Percentiles rank a stretch among this genome's conserved stretches.
Conservation (phyloP, 1,140 invertebrate species). For the Theocolax elegans region DNA sequence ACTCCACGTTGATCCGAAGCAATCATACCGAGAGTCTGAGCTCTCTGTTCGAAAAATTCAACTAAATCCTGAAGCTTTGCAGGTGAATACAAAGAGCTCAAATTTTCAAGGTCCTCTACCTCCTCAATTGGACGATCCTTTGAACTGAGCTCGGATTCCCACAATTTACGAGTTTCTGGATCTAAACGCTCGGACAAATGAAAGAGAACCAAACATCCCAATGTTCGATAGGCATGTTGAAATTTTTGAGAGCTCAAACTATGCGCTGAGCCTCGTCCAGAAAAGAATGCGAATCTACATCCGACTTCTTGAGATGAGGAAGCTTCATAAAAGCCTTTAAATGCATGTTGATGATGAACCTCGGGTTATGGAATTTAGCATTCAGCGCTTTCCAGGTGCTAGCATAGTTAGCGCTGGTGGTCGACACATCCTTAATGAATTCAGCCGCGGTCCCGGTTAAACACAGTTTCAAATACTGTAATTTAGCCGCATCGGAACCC, state of each 20-base stretch:
- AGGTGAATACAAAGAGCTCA: background rate
- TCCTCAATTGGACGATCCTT: background rate
- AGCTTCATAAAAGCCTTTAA: background rate
- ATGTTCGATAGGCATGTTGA: conserved; percentile 3
- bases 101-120: background rate
- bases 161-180: conserved; percentile 10
- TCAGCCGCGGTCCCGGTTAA: too few relatives aligned
- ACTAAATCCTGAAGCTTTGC: too few relatives aligned
- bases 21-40: too few relatives aligned
- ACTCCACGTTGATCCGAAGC: background rate
- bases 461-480: too few relatives aligned
- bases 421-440: too few relatives aligned
- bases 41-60: too few relatives aligned
- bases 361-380: background rate
- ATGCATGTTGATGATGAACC: background rate
- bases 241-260: background rate
- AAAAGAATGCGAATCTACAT: background rate
- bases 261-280: background rate
- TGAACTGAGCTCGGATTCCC: too few relatives aligned
- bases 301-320: background rate
- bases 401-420: conserved; percentile 5
- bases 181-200: background rate
- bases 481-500: background rate
- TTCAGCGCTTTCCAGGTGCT: conserved; percentile 3
- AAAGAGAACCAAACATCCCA: too few relatives aligned